Percentiles rank a stretch among this genome's conserved stretches.
Evolutionary conservation across 2,797 vertebrate genomes (phyloP).

Genomic region (Melanogrammus aeglefinus): DNA sequence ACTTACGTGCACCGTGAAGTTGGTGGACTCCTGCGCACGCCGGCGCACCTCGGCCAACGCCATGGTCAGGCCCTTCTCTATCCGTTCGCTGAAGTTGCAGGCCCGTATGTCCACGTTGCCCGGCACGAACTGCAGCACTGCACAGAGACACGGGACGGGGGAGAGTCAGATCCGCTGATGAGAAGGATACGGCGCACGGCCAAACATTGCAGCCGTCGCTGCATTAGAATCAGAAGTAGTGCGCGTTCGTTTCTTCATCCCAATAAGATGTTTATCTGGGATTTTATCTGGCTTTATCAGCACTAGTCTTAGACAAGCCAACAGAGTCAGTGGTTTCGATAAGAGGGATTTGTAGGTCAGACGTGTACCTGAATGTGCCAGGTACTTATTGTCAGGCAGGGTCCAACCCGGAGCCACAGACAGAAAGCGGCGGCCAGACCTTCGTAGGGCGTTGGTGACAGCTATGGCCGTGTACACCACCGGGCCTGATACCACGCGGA

Average conservation of each 20-base stretch:
- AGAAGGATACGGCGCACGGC: neutral
- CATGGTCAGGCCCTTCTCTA: conserved; percentile 84
- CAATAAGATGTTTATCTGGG: neutral
- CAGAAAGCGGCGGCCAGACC: conserved; percentile 76
- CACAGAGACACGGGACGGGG: neutral
- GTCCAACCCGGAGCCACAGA: conserved; percentile 79
- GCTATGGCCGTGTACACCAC: conserved; percentile 91
- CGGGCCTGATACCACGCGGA: conserved; percentile 88
- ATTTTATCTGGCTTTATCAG: neutral
- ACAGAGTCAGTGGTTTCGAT: neutral
- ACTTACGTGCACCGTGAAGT: conserved; percentile 91
- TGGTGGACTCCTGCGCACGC: conserved; percentile 76
- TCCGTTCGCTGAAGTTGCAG: conserved; percentile 88
- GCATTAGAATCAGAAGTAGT: neutral
- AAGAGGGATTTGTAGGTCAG: neutral
- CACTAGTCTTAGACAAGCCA: neutral
- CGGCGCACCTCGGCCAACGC: conserved; percentile 85
- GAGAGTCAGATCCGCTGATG: neutral
- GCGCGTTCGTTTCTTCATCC: neutral
- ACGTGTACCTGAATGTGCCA: conserved; percentile 88
- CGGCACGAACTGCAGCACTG: conserved; percentile 98
- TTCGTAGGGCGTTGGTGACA: conserved; percentile 85
- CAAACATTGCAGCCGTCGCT: neutral
- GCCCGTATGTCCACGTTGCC: conserved; percentile 80
- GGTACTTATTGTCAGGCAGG: conserved; percentile 81